Conservation (phyloP, 2,797 vertebrate species). For the Melanotaenia nigrans region DNA sequence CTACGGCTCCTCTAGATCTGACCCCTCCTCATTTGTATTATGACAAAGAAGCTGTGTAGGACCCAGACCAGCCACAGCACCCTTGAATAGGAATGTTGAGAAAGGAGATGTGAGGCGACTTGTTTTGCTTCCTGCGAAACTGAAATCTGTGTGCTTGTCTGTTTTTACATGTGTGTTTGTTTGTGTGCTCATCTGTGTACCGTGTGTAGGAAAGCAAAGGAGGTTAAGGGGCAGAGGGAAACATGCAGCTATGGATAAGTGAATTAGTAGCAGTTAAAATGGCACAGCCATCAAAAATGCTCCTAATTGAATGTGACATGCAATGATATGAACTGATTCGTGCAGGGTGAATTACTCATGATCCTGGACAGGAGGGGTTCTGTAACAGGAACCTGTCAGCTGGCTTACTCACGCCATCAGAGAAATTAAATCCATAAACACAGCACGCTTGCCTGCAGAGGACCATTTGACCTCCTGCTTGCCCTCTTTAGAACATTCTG, state of each 20-base stretch:
- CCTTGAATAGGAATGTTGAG: conserved; percentile 31
- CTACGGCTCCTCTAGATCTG: conserved; percentile 39
- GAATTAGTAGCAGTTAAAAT: conserved; percentile 24
- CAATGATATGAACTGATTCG: conserved; percentile 41
- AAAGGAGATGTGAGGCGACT: conserved; percentile 47
- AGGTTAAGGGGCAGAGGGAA: background rate
- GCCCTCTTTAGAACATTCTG: conserved; percentile 35
- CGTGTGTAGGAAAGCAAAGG: background rate
- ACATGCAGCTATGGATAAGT: conserved; percentile 28
- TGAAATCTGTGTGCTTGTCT: conserved; percentile 21
- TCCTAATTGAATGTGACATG: conserved; percentile 52
- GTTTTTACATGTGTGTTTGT: conserved; percentile 39
- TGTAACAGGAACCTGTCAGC: conserved; percentile 49
- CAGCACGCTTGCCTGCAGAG: conserved; percentile 51
- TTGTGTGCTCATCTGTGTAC: conserved; percentile 24
- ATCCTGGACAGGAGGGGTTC: conserved; percentile 23
- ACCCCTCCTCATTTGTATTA: conserved; percentile 53
- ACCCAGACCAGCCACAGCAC: conserved; percentile 41
- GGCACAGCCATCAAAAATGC: conserved; percentile 24
- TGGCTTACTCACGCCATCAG: conserved; percentile 40
- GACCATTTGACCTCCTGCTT: conserved; percentile 55
- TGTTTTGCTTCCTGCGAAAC: conserved; percentile 57
- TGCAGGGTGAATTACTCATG: conserved; percentile 25
- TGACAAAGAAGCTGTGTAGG: conserved; percentile 73
- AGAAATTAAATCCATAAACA: conserved; percentile 62